Evolutionary conservation across 1,140 invertebrate species (phyloP).

Genomic region (Megalopta genalis): DNA sequence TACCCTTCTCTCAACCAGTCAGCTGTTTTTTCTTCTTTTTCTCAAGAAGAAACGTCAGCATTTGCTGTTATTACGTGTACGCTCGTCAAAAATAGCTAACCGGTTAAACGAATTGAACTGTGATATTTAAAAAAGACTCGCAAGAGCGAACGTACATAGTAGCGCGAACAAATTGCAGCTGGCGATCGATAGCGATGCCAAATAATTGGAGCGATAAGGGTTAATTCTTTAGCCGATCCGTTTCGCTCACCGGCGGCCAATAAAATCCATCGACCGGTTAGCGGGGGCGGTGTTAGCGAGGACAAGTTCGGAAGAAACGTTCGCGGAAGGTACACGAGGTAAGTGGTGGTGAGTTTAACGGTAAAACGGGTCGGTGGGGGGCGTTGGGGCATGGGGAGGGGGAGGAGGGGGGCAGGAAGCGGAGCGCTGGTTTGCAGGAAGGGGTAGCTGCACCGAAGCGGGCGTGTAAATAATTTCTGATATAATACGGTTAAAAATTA

Average conservation of each 20-base stretch:
- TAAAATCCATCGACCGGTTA: not conserved
- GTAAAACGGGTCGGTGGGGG: constrained; percentile 18
- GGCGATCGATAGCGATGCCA: no score
- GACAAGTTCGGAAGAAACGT: constrained; percentile 49
- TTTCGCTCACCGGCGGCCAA: not conserved
- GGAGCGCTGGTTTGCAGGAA: constrained; percentile 29
- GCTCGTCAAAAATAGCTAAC: no score
- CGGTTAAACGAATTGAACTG: no score
- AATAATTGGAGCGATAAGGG: no score
- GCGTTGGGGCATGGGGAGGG: not conserved
- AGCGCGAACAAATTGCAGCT: no score
- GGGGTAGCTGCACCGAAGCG: constrained; percentile 63
- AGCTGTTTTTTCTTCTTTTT: no score
- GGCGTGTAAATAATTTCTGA: constrained; percentile 78
- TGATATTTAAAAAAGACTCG: no score
- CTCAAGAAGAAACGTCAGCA: no score
- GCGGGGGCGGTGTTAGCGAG: constrained; percentile 8
- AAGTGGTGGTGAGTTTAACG: constrained; percentile 51
- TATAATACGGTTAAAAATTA: constrained; percentile 80
- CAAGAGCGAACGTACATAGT: no score
- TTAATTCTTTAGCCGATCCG: no score
- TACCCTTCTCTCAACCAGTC: no score
- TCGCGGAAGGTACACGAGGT: constrained; percentile 51
- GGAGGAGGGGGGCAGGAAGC: not conserved
- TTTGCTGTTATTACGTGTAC: no score